Conservation (phyloP, 2,888 invertebrate genomes). For the Willowsia nigromaculata region DNA sequence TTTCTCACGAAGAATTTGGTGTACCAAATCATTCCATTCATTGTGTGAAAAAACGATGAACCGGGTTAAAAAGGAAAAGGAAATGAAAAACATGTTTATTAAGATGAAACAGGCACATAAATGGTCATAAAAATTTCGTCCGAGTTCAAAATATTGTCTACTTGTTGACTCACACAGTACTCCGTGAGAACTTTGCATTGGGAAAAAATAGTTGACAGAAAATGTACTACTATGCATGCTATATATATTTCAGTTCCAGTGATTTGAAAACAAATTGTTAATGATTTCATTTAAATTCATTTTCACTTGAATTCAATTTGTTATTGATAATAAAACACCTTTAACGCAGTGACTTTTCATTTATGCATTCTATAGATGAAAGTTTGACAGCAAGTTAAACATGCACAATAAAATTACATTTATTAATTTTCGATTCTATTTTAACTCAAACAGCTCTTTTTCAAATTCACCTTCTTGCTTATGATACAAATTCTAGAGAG, state of each 20-base stretch:
- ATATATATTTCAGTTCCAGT: not conserved
- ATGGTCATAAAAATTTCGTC: slow-evolving; percentile 28
- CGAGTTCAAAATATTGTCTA: not conserved
- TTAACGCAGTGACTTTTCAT: no score
- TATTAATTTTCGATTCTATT: no score
- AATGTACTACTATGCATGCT: not conserved
- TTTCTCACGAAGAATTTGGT: no score
- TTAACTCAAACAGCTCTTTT: no score
- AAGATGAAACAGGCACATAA: not conserved
- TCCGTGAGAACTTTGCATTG: slow-evolving; percentile 21
- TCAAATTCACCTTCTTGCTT: no score
- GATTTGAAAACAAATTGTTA: not conserved
- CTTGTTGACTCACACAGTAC: not conserved
- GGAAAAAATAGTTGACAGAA: not conserved
- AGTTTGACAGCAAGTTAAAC: no score
- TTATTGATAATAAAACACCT: no score
- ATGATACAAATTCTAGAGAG: no score
- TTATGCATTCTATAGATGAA: no score
- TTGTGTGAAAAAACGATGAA: not conserved
- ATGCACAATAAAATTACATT: no score
- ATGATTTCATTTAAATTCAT: no score
- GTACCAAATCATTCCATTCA: not conserved
- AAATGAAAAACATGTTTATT: slow-evolving; percentile 52
- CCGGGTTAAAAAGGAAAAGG: not conserved
- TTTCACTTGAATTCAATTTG: no score